phyloP scores from a whole-genome alignment of 2,113 vertebrate species.

The Grantiella picta region DNA sequence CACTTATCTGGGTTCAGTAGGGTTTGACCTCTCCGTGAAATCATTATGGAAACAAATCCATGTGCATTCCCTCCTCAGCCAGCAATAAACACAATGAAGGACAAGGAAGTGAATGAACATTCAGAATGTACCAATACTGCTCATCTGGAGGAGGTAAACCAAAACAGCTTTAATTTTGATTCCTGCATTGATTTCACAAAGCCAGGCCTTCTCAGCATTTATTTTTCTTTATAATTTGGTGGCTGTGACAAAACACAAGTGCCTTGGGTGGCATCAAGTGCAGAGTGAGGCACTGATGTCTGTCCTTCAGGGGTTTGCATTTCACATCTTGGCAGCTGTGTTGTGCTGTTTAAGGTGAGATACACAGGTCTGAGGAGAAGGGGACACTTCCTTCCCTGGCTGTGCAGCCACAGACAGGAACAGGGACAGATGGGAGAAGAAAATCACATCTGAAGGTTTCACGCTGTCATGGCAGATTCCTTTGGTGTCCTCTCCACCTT shows the following conservation, averaged over 20 bases:
- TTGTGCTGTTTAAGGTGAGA: not conserved
- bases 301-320: not conserved
- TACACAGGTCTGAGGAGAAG: not conserved
- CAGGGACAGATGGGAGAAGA: not conserved
- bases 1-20: not conserved
- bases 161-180: not conserved
- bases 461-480: not conserved
- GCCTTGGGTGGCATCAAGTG: not conserved
- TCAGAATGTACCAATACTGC: not conserved
- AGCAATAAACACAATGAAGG: not conserved
- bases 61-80: not conserved
- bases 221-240: not conserved
- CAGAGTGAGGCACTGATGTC: accelerated
- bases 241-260: not conserved
- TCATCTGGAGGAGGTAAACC: not conserved
- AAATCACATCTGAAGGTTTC: not conserved
- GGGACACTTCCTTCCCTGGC: not conserved
- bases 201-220: not conserved
- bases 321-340: accelerated
- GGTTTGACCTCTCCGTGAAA: not conserved
- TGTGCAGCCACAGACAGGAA: not conserved
- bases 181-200: not conserved
- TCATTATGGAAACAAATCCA: not conserved
- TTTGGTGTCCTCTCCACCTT: not conserved
- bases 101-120: not conserved